phyloP scores from a whole-genome alignment of 2,113 vertebrate genomes.

The Edolisoma coerulescens region DNA sequence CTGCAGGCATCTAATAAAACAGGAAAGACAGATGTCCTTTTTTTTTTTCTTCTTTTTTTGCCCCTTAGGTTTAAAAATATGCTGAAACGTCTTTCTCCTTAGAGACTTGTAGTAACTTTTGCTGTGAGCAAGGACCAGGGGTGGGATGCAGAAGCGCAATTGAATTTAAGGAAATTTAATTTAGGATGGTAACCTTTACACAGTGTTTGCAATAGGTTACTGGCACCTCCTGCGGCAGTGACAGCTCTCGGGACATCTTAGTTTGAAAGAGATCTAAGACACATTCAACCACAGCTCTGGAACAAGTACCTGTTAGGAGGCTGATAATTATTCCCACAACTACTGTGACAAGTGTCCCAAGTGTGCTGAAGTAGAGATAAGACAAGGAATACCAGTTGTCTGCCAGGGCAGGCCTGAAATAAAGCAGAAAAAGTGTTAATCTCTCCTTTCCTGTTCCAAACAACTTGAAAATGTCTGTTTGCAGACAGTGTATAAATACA shows the following conservation, averaged over 20 bases:
- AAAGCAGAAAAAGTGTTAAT: not conserved
- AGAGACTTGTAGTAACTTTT: not conserved
- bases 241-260: not conserved
- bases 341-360: slow-evolving; percentile 78
- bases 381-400: slow-evolving; percentile 85
- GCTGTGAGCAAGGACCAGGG: not conserved
- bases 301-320: slow-evolving; percentile 76
- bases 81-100: not conserved
- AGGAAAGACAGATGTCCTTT: not conserved
- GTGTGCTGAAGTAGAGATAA: slow-evolving; percentile 75
- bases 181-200: not conserved
- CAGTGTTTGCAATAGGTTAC: not conserved
- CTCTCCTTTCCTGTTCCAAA: not conserved
- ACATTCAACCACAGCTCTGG: not conserved
- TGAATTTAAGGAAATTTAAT: not conserved
- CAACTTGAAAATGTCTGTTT: not conserved
- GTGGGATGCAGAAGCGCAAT: not conserved
- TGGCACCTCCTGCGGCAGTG: not conserved
- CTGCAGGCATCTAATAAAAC: slow-evolving; percentile 3
- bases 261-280: not conserved
- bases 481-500: not conserved
- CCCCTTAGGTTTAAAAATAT: not conserved
- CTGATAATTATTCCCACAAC: slow-evolving; percentile 78
- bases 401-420: slow-evolving; percentile 71
- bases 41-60: not conserved